These are phyloP conservation scores for Elephantulus edwardii DNA, from an alignment of 2,113 vertebrate species.

Conservation along the genomic window DNA sequence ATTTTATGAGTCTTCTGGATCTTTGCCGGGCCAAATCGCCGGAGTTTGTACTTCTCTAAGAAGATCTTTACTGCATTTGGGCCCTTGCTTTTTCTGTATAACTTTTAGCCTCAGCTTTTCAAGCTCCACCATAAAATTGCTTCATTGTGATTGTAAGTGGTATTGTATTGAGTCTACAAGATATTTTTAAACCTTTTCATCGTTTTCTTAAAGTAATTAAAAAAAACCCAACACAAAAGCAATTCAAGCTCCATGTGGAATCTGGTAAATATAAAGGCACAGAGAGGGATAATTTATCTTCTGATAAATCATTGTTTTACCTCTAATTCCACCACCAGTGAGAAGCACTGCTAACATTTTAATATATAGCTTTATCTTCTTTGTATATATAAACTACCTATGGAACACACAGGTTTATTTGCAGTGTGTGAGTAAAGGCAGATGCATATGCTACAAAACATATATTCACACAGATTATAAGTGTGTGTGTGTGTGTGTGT, in stretches of 20 bases:
- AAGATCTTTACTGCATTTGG: background rate
- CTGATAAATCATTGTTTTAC: background rate
- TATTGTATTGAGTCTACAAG: background rate
- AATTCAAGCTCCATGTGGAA: background rate
- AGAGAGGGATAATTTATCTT: background rate
- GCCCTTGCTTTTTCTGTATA: background rate
- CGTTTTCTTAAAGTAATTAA: background rate
- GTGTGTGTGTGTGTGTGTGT: no score
- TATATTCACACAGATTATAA: no score
- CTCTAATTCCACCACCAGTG: background rate
- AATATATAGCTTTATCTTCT: background rate
- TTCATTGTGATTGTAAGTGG: background rate
- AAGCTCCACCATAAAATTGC: background rate
- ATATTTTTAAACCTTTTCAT: background rate
- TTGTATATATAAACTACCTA: background rate
- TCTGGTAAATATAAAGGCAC: background rate
- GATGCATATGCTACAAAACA: no score
- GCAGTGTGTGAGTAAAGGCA: no score
- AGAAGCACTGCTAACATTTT: background rate
- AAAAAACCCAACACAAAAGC: background rate
- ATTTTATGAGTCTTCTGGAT: background rate
- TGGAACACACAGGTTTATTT: background rate
- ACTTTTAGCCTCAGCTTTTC: background rate
- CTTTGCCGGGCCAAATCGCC: no score
- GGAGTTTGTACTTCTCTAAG: background rate